Base-by-base conservation (phyloP, 2,888 invertebrate species). In the Ophion ventricosus region DNA sequence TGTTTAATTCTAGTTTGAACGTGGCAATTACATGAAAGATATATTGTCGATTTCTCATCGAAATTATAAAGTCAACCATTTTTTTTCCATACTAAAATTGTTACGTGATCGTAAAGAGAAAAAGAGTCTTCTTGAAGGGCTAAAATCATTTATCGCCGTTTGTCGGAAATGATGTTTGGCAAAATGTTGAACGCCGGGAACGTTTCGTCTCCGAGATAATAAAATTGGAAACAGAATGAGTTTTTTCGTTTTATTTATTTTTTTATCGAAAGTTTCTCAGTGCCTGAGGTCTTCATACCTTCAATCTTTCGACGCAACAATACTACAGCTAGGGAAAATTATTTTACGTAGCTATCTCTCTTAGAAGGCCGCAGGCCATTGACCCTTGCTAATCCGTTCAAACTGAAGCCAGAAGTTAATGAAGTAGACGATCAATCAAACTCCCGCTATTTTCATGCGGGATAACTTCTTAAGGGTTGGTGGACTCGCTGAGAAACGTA, bases 341-440 rank as follows among this genome's bases (percentile, higher is more conserved):
- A 81, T 76, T 76, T 63, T 57, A 57, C n/a, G 25, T 56, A 14
- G 3, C 0, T 29, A 23, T 59, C 26, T 70, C 70, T 40, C 70
- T 76, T 54, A 54, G 59, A 35, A 20, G 4, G 40, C 63, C 70
- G 14, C 43, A 57, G 75, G 75, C 56, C 56, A 17, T 63, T 54
- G 56, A 20, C 17, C 43, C 23, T 29, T 54, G 49, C 29, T 23
- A 63, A 59, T 63, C 35, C 49, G 54, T n/a, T 29, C 43, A 20
- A 17, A 66, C 63, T 49, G 17, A 61, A 20, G 40, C 26, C 54
- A 2, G 40, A 64, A 43, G 70, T 76, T 66, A 43, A 73, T 80
- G 72, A 80, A 75, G 56, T 56, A 20, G 56, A 70, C 70, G 75
- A 75, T 70, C 69, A 70, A 81, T 81, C 75, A 70, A 75, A 76